Base-by-base conservation (phyloP, 2,113 vertebrate genomes). In the Telmatochromis sp. region DNA sequence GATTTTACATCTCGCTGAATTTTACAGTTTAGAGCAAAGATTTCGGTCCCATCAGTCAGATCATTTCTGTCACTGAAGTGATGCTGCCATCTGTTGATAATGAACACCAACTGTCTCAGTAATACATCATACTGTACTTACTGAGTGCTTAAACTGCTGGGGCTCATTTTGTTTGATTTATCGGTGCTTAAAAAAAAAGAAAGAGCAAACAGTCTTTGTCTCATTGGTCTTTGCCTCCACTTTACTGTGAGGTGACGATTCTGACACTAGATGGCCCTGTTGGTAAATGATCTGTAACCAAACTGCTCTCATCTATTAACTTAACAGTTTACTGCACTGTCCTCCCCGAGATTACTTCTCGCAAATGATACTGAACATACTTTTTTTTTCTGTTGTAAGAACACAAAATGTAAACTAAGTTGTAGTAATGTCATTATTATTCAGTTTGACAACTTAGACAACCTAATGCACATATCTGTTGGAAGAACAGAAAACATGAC, bases 181-280 rank as follows among this genome's bases (percentile, higher is more conserved):
- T 78, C 9, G 10, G 5, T 58, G 37, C 83, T 15, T 14, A 15
- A 37, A 84, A 75, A 60, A 47, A 33, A 31, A 6, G 54, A 71
- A 50, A 78, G 33, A 1, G 5, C 60, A 65, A 78, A 78, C 73
- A 31, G 45, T 51, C 73, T 31, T 78, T 50, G 73, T 50, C 73
- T 51, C 17, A 19, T 51, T 33, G 26, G 45, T 51, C 73, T 51
- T 33, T 51, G 17, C 73, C 26, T 71, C 23, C 0, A 9, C 50
- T 53, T 9, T 9, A 26, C 45, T 14, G 68, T 73, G 42, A n/a
- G 87, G 86, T 31, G 14, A 12, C 7, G 6, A 2, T 6, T 84
- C 15, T 42, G 85, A 82, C 95, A 92, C 91, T 91, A 95, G 95
- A 88, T 89, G 94, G 89, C 88, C n/a, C 73, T 90, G 86, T 94